Evolutionary conservation across 2,888 invertebrate species (phyloP).

Genomic region (Serrognathus titanus): DNA sequence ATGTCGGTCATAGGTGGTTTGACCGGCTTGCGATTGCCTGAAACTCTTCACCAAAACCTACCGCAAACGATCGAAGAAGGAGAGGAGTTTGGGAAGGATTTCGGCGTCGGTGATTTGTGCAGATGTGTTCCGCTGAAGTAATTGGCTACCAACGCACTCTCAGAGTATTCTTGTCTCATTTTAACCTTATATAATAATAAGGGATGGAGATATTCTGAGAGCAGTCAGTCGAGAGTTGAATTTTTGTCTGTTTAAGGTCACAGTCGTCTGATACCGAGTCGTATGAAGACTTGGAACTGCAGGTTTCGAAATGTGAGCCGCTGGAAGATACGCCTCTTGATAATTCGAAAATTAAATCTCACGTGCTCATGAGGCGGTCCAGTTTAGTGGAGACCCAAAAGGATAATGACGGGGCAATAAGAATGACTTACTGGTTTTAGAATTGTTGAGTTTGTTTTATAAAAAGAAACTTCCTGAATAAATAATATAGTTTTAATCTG

Average conservation of each 20-base stretch:
- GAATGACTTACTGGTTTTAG: constrained; percentile 86
- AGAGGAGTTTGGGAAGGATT: constrained; percentile 81
- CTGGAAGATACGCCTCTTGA: constrained; percentile 52
- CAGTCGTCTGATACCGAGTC: constrained; percentile 54
- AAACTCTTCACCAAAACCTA: constrained; percentile 77
- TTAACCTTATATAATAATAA: too few species aligned
- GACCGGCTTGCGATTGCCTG: constrained; percentile 75
- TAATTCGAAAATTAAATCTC: constrained; percentile 52
- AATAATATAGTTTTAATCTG: too few species aligned
- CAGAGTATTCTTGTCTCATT: too few species aligned
- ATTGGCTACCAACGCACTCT: too few species aligned
- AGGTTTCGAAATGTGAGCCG: constrained; percentile 49
- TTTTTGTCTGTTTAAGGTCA: constrained; percentile 49
- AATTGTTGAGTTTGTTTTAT: not conserved
- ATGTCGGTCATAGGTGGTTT: constrained; percentile 79
- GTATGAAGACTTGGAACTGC: constrained; percentile 71
- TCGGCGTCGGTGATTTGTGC: constrained; percentile 71
- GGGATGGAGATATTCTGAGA: too few species aligned
- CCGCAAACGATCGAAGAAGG: constrained; percentile 88
- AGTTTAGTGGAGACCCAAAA: constrained; percentile 81
- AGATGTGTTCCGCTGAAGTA: constrained; percentile 69
- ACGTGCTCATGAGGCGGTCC: constrained; percentile 70
- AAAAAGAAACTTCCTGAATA: too few species aligned
- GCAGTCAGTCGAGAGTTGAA: too few species aligned
- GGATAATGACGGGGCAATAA: constrained; percentile 74